These are phyloP conservation scores for Emys orbicularis DNA, from an alignment of 2,797 vertebrate species.

Conservation along the genomic window DNA sequence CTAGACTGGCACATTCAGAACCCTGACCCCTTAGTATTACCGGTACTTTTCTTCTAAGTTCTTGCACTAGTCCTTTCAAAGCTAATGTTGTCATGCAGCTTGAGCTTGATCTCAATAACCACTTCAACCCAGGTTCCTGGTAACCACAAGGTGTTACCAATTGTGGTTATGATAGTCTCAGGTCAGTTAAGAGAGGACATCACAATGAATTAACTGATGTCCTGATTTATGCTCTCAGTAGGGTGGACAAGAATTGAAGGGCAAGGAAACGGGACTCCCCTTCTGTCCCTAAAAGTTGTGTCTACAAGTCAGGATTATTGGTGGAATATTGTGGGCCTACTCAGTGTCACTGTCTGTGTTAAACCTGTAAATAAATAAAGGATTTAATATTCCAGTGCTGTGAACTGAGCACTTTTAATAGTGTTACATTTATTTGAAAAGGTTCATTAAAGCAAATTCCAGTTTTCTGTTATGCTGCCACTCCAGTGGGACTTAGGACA, in stretches of 20 bases:
- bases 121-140: not conserved
- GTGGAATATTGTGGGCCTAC: not conserved
- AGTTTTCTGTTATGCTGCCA: not conserved
- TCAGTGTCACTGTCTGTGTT: rapidly evolving
- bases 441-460: not conserved
- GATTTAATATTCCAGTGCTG: rapidly evolving
- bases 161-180: not conserved
- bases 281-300: not conserved
- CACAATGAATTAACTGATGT: not conserved
- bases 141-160: not conserved
- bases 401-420: not conserved
- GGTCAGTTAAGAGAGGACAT: not conserved
- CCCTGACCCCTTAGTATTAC: not conserved
- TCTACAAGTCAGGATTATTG: not conserved
- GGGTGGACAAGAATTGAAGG: not conserved
- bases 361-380: not conserved
- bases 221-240: not conserved
- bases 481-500: not conserved
- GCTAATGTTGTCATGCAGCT: not conserved
- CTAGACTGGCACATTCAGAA: not conserved
- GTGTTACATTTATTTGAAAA: not conserved
- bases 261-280: not conserved
- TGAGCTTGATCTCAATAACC: not conserved
- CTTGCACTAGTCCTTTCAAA: not conserved
- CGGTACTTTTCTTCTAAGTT: not conserved